Evolutionary conservation across 53 echinoderm and acorn worm species (phyloP).

Genomic region (Henricia sp.): DNA sequence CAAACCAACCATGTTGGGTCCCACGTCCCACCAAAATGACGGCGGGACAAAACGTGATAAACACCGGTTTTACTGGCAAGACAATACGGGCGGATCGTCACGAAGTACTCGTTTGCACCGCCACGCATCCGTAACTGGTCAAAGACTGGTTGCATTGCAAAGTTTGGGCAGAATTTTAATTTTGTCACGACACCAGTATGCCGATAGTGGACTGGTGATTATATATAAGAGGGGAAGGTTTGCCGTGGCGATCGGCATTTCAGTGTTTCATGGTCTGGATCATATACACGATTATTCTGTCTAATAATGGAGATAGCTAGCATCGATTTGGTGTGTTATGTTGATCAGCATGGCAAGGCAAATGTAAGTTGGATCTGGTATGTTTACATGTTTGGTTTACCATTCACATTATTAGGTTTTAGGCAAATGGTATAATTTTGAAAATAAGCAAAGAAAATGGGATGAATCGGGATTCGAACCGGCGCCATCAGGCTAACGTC

Average conservation of each 20-base stretch:
- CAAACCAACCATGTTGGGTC: not conserved
- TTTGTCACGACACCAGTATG: constrained; percentile 51
- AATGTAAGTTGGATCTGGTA: too few relatives aligned
- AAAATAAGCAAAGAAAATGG: too few relatives aligned
- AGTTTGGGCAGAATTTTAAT: constrained; percentile 55
- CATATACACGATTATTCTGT: too few relatives aligned
- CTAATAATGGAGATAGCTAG: too few relatives aligned
- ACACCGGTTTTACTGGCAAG: constrained; percentile 30
- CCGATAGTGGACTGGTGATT: not conserved
- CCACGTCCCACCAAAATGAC: not conserved
- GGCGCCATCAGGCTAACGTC: too few relatives aligned
- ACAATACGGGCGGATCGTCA: constrained; percentile 47
- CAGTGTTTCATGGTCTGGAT: too few relatives aligned
- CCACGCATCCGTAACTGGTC: constrained; percentile 50
- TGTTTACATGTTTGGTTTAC: too few relatives aligned
- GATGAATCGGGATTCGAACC: too few relatives aligned
- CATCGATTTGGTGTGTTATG: too few relatives aligned
- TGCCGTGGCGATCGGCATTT: not conserved
- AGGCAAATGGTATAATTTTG: too few relatives aligned
- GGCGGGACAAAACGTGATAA: constrained; percentile 49
- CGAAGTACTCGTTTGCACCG: constrained; percentile 57
- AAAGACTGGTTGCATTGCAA: constrained; percentile 28
- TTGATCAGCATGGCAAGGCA: too few relatives aligned
- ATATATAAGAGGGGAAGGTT: constrained; percentile 38
- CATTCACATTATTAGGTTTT: too few relatives aligned